Percentiles rank a stretch among this genome's conserved stretches.
These are phyloP conservation scores for Rhegmatorhina hoffmannsi DNA, from an alignment of 2,113 vertebrate genomes.

Conservation along the genomic window DNA sequence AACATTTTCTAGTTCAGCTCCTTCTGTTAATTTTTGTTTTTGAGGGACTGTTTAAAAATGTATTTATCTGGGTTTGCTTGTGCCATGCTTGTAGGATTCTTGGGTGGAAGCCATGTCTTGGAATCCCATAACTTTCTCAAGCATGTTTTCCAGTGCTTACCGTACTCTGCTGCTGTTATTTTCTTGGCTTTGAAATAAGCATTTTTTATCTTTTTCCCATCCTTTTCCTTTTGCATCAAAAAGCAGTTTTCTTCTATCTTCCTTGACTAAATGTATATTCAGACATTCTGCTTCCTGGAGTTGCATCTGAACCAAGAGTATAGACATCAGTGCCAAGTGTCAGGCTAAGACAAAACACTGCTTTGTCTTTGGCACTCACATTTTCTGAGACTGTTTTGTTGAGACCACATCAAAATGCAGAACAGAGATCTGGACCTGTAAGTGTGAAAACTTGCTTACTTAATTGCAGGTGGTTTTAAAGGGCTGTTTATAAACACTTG, in stretches of 20 bases:
- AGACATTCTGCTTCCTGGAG: background rate
- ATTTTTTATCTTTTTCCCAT: background rate
- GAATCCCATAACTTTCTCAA: constrained; percentile 54
- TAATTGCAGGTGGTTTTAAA: constrained; percentile 61
- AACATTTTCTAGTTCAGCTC: constrained; percentile 61
- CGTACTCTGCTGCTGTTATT: background rate
- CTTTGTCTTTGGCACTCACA: background rate
- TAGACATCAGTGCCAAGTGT: background rate
- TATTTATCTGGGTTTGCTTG: constrained; percentile 53
- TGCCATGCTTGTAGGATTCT: constrained; percentile 51
- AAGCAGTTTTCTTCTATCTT: background rate
- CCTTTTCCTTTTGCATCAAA: background rate
- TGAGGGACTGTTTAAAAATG: constrained; percentile 49
- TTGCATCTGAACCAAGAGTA: background rate
- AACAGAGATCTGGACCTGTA: constrained; percentile 41
- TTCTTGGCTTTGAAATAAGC: background rate
- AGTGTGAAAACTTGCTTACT: constrained; percentile 63
- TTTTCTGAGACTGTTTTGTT: constrained; percentile 27
- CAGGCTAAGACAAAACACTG: background rate
- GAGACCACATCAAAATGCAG: constrained; percentile 36
- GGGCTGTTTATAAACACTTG: constrained; percentile 55
- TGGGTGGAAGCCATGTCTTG: constrained; percentile 58
- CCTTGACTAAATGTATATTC: background rate
- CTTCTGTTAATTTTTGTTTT: constrained; percentile 66
- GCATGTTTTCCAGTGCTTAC: constrained; percentile 27